Conservation (phyloP, 2,797 vertebrate genomes). For the Lates japonicus region DNA sequence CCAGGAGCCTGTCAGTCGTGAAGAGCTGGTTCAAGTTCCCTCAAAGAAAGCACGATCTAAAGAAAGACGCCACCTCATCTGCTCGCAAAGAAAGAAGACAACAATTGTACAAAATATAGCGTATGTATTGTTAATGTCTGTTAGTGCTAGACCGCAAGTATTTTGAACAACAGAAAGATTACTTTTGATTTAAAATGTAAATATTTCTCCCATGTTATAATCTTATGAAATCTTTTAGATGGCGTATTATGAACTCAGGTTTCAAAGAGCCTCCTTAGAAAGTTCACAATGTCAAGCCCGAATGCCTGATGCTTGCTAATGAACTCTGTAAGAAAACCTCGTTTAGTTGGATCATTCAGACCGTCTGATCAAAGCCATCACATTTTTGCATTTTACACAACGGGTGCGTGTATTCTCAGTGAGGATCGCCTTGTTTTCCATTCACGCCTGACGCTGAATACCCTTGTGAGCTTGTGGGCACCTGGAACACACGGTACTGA, state of each 20-base stretch:
- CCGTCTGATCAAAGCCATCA: background rate
- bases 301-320: constrained; percentile 97
- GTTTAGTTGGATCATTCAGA: background rate
- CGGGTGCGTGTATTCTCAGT: constrained; percentile 82
- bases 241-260: background rate
- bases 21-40: constrained; percentile 98
- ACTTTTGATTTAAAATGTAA: too few relatives aligned
- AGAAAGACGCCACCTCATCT: constrained; percentile 98
- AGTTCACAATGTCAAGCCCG: constrained; percentile 99
- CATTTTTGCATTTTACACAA: too few relatives aligned
- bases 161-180: constrained; percentile 4
- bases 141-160: background rate
- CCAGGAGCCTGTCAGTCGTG: constrained; percentile 85
- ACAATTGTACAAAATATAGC: constrained; percentile 97
- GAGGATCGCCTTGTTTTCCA: constrained; percentile 92
- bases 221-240: constrained; percentile 13
- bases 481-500: constrained; percentile 99
- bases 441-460: constrained; percentile 93
- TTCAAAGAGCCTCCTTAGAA: constrained; percentile 77
- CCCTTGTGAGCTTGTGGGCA: constrained; percentile 96
- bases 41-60: constrained; percentile 94
- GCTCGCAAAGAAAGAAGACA: constrained; percentile 95
- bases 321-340: constrained; percentile 91
- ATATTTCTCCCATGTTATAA: background rate
- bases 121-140: constrained; percentile 80